Evolutionary conservation across 2,113 vertebrate species (phyloP).

Genomic region (Mastomys coucha): DNA sequence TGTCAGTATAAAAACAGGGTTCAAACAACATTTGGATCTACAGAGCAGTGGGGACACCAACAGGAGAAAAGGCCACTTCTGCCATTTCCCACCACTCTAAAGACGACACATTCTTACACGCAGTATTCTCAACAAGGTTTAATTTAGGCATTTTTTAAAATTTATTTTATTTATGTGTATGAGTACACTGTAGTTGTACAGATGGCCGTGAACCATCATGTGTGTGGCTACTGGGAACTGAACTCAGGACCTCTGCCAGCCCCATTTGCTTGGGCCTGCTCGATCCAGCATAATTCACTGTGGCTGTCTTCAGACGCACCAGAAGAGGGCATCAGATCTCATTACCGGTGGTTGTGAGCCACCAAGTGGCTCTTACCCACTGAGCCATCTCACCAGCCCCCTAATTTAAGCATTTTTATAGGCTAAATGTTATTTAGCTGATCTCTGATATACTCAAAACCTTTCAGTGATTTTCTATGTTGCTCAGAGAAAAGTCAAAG

Average conservation of each 20-base stretch:
- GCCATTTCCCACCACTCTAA: constrained; percentile 30
- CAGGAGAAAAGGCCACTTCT: constrained; percentile 22
- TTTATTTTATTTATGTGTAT: too few relatives aligned
- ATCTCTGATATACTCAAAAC: constrained; percentile 18
- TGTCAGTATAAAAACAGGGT: not conserved
- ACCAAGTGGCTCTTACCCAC: too few relatives aligned
- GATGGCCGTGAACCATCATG: too few relatives aligned
- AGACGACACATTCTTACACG: not conserved
- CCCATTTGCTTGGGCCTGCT: too few relatives aligned
- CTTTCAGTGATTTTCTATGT: constrained; percentile 27
- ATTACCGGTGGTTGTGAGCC: too few relatives aligned
- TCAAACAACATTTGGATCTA: constrained; percentile 46
- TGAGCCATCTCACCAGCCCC: too few relatives aligned
- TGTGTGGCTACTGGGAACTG: too few relatives aligned
- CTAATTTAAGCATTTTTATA: constrained; percentile 15
- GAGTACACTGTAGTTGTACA: too few relatives aligned
- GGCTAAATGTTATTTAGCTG: constrained; percentile 50
- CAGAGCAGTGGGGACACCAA: constrained; percentile 35
- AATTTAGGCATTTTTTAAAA: not conserved
- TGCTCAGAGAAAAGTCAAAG: constrained; percentile 47
- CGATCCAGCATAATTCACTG: too few relatives aligned
- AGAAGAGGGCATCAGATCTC: too few relatives aligned
- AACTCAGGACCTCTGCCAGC: too few relatives aligned
- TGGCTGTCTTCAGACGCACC: too few relatives aligned
- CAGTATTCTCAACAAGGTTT: constrained; percentile 11